These are phyloP conservation scores for Furnarius figulus DNA, from an alignment of 2,113 vertebrate genomes.

Conservation along the genomic window DNA sequence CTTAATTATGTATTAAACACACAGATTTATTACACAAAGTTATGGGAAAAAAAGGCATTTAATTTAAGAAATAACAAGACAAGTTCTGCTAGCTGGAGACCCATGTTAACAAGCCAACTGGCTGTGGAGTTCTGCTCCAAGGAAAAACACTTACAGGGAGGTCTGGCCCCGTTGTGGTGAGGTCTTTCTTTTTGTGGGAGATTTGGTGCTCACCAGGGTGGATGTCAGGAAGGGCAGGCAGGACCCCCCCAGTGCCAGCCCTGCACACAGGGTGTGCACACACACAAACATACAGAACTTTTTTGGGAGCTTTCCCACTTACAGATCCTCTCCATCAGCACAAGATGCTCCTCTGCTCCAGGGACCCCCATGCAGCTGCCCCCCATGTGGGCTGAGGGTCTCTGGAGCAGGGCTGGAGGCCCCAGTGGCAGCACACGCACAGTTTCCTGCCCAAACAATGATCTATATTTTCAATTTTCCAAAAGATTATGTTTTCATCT, in stretches of 20 bases:
- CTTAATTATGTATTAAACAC: slow-evolving; percentile 26
- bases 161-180: fast-evolving
- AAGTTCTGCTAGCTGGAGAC: not conserved
- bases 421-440: fast-evolving
- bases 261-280: fast-evolving
- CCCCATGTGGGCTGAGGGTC: fast-evolving
- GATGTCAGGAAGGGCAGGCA: not conserved
- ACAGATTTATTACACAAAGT: not conserved
- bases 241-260: not conserved
- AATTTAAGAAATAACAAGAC: not conserved
- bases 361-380: fast-evolving
- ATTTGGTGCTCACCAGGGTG: fast-evolving
- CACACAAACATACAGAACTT: fast-evolving
- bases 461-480: slow-evolving; percentile 70
- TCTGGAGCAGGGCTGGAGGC: not conserved
- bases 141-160: not conserved
- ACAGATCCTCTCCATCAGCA: not conserved
- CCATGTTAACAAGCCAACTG: not conserved
- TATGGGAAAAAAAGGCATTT: not conserved
- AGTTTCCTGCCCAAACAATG: not conserved
- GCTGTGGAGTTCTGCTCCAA: not conserved
- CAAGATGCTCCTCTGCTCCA: not conserved
- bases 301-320: fast-evolving
- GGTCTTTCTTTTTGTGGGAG: fast-evolving
- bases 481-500: slow-evolving; percentile 58